These are phyloP conservation scores for Drosophila anomalata DNA, from an alignment of 2,888 invertebrate genomes.

Conservation along the genomic window DNA sequence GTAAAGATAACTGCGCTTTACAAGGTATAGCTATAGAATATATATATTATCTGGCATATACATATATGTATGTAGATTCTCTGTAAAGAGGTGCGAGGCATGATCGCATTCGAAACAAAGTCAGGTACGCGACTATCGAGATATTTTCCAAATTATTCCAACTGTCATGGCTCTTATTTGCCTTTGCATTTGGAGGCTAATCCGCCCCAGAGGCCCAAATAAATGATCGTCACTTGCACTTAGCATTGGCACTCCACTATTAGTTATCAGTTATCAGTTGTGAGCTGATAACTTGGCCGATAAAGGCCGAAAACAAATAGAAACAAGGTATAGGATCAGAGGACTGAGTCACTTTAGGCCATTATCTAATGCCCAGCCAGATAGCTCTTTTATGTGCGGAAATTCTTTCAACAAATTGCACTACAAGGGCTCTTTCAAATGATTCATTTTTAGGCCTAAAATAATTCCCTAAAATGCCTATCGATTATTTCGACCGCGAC, in stretches of 20 bases:
- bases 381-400: conserved; percentile 23
- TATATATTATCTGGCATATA: not conserved
- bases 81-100: conserved; percentile 35
- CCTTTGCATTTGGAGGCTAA: conserved; percentile 36
- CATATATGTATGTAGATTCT: not conserved
- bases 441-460: not conserved
- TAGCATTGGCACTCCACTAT: conserved; percentile 58
- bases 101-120: conserved; percentile 59
- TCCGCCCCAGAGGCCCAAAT: conserved; percentile 9
- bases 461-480: not conserved
- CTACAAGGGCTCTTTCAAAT: conserved; percentile 12
- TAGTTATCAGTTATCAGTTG: conserved; percentile 34
- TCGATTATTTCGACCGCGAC: conserved; percentile 48
- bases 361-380: conserved; percentile 21
- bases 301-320: conserved; percentile 56
- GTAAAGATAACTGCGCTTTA: conserved; percentile 49
- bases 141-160: conserved; percentile 26
- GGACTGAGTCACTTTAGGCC: not conserved
- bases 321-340: not conserved
- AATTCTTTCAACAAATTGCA: conserved; percentile 40
- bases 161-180: conserved; percentile 45
- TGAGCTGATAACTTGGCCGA: conserved; percentile 22
- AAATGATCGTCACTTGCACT: conserved; percentile 47
- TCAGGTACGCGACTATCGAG: conserved; percentile 40
- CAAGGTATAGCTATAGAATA: not conserved